Percentiles rank a stretch among this genome's conserved stretches.
Conservation (phyloP, 30 jellyfish, hydroid and myxozoan genomes). For the Nemopilema nomurai region DNA sequence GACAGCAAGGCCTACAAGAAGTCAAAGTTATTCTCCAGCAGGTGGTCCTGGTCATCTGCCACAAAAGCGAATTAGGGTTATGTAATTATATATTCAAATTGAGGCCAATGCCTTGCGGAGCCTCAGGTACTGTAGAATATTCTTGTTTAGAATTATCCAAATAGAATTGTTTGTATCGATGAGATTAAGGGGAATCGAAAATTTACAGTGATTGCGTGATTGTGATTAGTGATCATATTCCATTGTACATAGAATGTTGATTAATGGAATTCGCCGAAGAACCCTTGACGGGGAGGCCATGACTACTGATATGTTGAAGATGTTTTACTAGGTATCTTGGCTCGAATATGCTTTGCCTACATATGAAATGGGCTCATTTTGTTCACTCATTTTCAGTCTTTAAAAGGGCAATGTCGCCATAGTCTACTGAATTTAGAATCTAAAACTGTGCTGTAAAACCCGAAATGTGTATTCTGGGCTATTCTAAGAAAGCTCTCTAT, state of each 20-base stretch:
- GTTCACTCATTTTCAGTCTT: no score
- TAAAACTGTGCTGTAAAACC: no score
- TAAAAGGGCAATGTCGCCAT: no score
- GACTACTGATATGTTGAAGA: no score
- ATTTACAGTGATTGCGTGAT: not conserved
- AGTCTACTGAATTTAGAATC: no score
- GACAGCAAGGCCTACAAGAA: constrained; percentile 24
- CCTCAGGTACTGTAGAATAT: not conserved
- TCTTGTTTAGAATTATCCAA: not conserved
- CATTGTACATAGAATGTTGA: not conserved
- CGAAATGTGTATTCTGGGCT: no score
- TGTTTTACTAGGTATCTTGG: no score
- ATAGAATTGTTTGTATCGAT: not conserved
- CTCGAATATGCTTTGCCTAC: no score
- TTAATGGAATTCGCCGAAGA: no score
- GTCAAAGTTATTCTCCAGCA: constrained; percentile 18
- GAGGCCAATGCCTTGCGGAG: not conserved
- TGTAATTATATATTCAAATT: not conserved
- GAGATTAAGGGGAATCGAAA: not conserved
- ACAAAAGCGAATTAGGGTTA: constrained; percentile 6
- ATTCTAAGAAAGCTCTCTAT: no score
- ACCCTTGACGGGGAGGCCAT: no score
- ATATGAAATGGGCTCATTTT: no score
- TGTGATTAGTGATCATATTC: not conserved
- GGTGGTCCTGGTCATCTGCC: constrained; percentile 63